phyloP scores from a whole-genome alignment of 2,888 invertebrate species.

The Nasonia oneida region DNA sequence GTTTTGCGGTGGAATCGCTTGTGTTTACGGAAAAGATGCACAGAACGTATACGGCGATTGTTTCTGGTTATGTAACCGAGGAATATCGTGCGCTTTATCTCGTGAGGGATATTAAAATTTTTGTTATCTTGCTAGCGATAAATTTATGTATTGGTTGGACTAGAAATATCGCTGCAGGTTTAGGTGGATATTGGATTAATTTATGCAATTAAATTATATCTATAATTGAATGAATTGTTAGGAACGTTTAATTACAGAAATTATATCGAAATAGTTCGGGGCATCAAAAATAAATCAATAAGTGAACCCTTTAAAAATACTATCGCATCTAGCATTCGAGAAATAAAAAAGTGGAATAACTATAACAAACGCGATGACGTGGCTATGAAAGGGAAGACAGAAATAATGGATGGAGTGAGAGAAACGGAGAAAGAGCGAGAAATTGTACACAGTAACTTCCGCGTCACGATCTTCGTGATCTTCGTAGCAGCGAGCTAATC shows the following conservation, averaged over 20 bases:
- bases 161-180: background rate
- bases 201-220: too few relatives aligned
- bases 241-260: too few relatives aligned
- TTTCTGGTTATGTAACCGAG: background rate
- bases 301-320: too few relatives aligned
- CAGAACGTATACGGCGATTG: background rate
- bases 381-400: background rate
- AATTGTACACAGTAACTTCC: slow-evolving; percentile 53
- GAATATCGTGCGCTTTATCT: background rate
- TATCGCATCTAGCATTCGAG: background rate
- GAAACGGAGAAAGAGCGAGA: slow-evolving; percentile 45
- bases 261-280: too few relatives aligned
- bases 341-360: background rate
- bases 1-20: slow-evolving; percentile 9
- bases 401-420: slow-evolving; percentile 18
- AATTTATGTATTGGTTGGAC: background rate
- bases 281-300: too few relatives aligned
- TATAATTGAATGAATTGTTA: too few relatives aligned
- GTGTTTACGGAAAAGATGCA: background rate
- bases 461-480: slow-evolving; percentile 63
- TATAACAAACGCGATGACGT: background rate
- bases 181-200: too few relatives aligned
- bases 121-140: background rate
- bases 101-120: background rate
- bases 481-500: slow-evolving; percentile 55